Conservation (phyloP, 2,113 vertebrate genomes). For the Lasiurus borealis region DNA sequence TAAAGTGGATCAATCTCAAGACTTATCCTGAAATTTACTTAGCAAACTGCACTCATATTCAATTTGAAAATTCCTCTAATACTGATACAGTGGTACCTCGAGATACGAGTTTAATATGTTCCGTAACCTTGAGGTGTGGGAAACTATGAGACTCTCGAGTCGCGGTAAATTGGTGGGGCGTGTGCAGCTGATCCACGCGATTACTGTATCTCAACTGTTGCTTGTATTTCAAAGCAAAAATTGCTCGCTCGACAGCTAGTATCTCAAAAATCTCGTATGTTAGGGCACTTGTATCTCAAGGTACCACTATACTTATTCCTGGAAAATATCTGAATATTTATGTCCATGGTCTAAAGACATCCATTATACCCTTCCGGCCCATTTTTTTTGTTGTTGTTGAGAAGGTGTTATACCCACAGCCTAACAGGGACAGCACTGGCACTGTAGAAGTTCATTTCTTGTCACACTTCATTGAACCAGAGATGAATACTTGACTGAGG, state of each 20-base stretch:
- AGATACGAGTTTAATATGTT: no score
- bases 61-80: background rate
- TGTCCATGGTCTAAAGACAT: background rate
- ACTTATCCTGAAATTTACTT: background rate
- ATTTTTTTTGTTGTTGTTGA: background rate
- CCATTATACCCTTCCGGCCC: background rate
- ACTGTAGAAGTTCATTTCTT: background rate
- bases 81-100: no score
- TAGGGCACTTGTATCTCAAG: no score
- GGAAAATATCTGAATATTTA: background rate
- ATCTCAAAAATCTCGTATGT: no score
- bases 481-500: background rate
- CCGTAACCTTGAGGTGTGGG: no score
- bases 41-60: background rate
- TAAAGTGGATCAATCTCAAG: background rate
- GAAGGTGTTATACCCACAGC: background rate
- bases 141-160: no score
- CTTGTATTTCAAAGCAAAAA: no score
- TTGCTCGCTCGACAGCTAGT: no score
- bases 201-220: no score
- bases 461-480: background rate
- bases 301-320: slow-evolving; percentile 11
- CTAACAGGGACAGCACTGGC: background rate
- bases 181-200: no score
- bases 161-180: no score